Conservation (phyloP, 1,140 invertebrate genomes). For the Procambarus clarkii region DNA sequence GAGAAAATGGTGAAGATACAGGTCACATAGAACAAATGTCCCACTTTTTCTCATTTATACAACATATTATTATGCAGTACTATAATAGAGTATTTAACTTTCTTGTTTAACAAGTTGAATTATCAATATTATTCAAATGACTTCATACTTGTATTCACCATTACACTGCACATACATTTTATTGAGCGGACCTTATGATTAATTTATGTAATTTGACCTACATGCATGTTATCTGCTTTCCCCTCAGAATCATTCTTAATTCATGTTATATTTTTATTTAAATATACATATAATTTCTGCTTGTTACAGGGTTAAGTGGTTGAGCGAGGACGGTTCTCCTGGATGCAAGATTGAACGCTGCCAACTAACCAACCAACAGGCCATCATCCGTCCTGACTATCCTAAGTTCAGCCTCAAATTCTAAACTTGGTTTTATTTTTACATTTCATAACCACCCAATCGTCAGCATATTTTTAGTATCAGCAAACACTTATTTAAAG, state of each 20-base stretch:
- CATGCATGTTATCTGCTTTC: not conserved
- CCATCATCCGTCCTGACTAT: constrained; percentile 62
- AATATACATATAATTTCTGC: not conserved
- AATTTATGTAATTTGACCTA: too few relatives aligned
- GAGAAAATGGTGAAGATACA: too few relatives aligned
- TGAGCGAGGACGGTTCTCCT: constrained; percentile 50
- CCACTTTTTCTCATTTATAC: too few relatives aligned
- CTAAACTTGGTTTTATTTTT: not conserved
- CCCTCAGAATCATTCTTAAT: not conserved
- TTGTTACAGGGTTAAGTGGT: constrained; percentile 52
- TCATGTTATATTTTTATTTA: not conserved
- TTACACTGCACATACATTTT: too few relatives aligned
- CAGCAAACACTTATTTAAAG: not conserved
- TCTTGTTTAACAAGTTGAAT: too few relatives aligned
- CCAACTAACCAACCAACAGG: constrained; percentile 59
- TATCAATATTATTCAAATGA: too few relatives aligned
- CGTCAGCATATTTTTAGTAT: not conserved
- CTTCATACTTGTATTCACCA: too few relatives aligned
- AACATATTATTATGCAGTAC: too few relatives aligned
- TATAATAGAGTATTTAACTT: too few relatives aligned
- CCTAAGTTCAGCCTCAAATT: constrained; percentile 55
- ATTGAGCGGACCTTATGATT: too few relatives aligned
- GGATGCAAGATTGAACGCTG: constrained; percentile 55
- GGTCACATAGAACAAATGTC: too few relatives aligned
- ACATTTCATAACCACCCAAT: not conserved